Conservation (phyloP, 2,888 invertebrate species). For the Ellobium chinense region DNA sequence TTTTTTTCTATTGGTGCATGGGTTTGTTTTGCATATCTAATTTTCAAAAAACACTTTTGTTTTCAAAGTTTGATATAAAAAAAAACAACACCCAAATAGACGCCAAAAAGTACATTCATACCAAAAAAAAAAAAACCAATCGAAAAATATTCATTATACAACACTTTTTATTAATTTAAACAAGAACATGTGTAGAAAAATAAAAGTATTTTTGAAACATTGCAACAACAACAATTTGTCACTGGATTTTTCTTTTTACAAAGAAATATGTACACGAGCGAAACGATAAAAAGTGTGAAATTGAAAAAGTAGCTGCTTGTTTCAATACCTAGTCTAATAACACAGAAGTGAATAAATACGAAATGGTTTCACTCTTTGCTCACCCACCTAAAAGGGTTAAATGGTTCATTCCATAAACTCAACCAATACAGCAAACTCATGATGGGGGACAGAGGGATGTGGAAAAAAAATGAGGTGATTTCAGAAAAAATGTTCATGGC, state of each 20-base stretch:
- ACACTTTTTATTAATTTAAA: slow-evolving; percentile 16
- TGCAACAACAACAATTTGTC: too few relatives aligned
- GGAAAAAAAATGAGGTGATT: not conserved
- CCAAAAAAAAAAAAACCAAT: slow-evolving; percentile 20
- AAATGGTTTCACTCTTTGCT: slow-evolving; percentile 12
- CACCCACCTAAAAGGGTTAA: slow-evolving; percentile 9
- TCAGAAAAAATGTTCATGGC: too few relatives aligned
- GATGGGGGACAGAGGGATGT: not conserved
- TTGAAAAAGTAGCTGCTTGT: not conserved
- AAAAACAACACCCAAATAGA: too few relatives aligned
- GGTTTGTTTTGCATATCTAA: too few relatives aligned
- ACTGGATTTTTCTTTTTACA: not conserved
- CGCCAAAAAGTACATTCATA: not conserved
- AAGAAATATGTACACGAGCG: too few relatives aligned
- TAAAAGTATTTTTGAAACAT: not conserved
- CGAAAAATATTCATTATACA: slow-evolving; percentile 4
- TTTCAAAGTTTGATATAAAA: too few relatives aligned
- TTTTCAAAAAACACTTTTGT: too few relatives aligned
- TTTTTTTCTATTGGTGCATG: too few relatives aligned
- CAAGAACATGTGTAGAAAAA: not conserved
- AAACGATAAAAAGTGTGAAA: slow-evolving; percentile 3
- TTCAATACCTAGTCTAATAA: not conserved
- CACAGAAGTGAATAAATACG: not conserved
- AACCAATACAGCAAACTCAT: slow-evolving; percentile 36
- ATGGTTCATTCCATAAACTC: slow-evolving; percentile 1